A percentile compares a stretch with the other conserved stretches of the same genome.
phyloP scores from a whole-genome alignment of 1,140 invertebrate species.

The Pollicipes pollicipes region DNA sequence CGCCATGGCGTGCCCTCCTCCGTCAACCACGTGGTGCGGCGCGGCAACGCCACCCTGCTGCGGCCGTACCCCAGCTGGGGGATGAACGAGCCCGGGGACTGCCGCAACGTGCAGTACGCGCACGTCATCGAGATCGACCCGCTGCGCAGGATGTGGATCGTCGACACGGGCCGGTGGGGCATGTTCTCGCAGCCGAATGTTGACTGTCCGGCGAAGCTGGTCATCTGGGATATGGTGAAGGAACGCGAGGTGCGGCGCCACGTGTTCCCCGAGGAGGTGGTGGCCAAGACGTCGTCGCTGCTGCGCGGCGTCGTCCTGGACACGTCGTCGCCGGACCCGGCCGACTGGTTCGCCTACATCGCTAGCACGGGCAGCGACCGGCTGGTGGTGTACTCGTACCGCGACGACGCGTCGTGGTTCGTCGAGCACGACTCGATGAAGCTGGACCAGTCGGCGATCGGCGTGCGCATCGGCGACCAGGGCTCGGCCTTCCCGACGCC shows the following conservation, averaged over 20 bases:
- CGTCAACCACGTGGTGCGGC: neutral
- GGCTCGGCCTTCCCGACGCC: neutral
- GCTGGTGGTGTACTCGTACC: neutral
- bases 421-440: neutral
- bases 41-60: neutral
- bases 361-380: neutral
- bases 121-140: slow-evolving; percentile 1
- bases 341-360: neutral
- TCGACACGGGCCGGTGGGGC: neutral
- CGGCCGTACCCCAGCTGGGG: neutral
- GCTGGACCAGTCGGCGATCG: neutral
- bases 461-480: neutral
- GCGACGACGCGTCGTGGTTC: neutral
- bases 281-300: neutral
- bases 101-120: neutral
- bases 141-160: neutral
- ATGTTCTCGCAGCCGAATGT: neutral
- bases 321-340: neutral
- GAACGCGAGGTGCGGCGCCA: neutral
- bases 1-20: neutral
- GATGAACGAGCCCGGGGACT: neutral
- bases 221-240: neutral
- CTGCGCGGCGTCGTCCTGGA: neutral
- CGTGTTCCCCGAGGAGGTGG: neutral
- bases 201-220: neutral